Evolutionary conservation across 2,797 vertebrate genomes (phyloP), one percentile per base, ranked within the genome.

Genomic region (Podarcis lilfordi): DNA sequence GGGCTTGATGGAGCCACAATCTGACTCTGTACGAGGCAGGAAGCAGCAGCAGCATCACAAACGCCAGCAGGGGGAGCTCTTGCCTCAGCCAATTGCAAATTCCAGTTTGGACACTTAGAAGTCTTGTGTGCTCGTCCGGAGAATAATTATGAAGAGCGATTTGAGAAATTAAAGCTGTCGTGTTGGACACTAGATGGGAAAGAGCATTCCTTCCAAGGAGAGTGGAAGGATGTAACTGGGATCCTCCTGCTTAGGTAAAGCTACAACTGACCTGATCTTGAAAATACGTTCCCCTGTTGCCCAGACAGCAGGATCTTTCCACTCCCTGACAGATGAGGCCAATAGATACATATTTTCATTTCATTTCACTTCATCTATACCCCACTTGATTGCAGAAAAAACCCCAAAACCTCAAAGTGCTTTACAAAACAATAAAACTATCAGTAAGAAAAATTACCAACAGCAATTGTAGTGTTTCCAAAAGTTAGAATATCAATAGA

Each of bases 41-140:
- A 55, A 55, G 3, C 13, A 15, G 45, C 45, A 50, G 61, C 11
- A 50, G 61, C 29, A 0, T 13, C 4, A 10, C 15, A 15, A 37
- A 5, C 0, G 10, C 75, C 93, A 86, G 87, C 84, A 92, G 90
- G 88, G 72, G 91, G 93, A 64, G 78, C 91, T 83, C 87, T 85
- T 68, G 45, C 21, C 66, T 29, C 76, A 86, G 68, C 66, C 76
- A 75, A 8, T 13, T 15, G 45, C 71, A 9, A 43, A 40, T 5
- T 15, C 85, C 55, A 74, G 76, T 66, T n/a, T 23, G 35, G 23
- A 45, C n/a, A 6, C 5, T 71, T 13, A 29, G 23, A 45, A 25
- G 43, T 69, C 11, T 29, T 29, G 15, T 61, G 59, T 61, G 17
- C 5, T 61, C 5, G 0, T 61, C 59, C 5, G 1, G 21, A 61